A percentile compares a stretch with the other conserved stretches of the same genome.
These are phyloP conservation scores for Meda fulgida DNA, from an alignment of 2,797 vertebrate species.

Conservation along the genomic window DNA sequence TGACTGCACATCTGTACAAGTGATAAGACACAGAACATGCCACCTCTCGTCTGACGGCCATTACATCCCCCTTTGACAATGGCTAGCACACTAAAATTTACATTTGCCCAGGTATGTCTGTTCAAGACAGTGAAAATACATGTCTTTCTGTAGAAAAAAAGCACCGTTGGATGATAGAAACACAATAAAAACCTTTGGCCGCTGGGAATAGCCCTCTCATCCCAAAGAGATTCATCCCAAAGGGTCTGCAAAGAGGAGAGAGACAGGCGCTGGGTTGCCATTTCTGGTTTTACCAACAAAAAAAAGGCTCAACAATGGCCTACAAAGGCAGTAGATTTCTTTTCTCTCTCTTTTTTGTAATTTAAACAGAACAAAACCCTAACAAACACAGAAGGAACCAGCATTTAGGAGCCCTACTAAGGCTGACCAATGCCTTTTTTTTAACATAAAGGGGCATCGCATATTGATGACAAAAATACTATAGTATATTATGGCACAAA, in stretches of 20 bases:
- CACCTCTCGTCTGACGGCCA: constrained; percentile 54
- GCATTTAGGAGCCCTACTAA: constrained; percentile 66
- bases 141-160: constrained; percentile 64
- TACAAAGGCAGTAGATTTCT: constrained; percentile 63
- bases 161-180: constrained; percentile 70
- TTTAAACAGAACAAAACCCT: constrained; percentile 24
- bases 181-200: constrained; percentile 60
- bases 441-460: constrained; percentile 55
- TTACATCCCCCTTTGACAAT: constrained; percentile 46
- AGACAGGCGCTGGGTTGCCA: constrained; percentile 50
- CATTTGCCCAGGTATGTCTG: constrained; percentile 62
- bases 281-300: constrained; percentile 58
- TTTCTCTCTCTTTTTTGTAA: constrained; percentile 45
- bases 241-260: constrained; percentile 58
- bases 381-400: constrained; percentile 64
- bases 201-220: constrained; percentile 59
- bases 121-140: constrained; percentile 62
- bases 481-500: constrained; percentile 79
- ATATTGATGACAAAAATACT: constrained; percentile 71
- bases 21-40: constrained; percentile 47
- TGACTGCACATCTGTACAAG: constrained; percentile 30
- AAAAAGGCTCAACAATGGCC: constrained; percentile 66
- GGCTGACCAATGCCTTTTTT: constrained; percentile 66
- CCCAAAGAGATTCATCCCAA: constrained; percentile 47
- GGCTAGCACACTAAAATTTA: constrained; percentile 47